Base-by-base conservation (phyloP, 1,140 invertebrate species). In the Sinella curviseta region DNA sequence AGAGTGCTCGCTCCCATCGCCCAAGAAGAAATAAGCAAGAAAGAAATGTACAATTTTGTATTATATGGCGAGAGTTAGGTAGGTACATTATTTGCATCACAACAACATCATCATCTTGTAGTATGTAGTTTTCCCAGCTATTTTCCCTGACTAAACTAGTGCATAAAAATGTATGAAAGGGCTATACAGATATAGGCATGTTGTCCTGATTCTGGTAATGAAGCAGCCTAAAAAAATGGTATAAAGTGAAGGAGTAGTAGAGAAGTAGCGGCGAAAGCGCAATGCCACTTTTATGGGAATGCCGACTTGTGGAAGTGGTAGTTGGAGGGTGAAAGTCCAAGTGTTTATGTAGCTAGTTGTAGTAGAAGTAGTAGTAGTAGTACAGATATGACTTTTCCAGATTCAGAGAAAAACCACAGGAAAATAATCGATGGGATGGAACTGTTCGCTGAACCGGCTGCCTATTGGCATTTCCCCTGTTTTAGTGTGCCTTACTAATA, bases 391-490 rank as follows among this genome's bases (percentile, higher is more conserved):
- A 48, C 39, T 48, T 48, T 48, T 48, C 39, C 20, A 8, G 39
- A 48, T 12, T 48, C 39, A 48, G 8, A 26, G 26, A 65, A 26
- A 70, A 70, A 70, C 65, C 65, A 70, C 65, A 70, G 31, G 65
- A 33, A 70, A 70, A 70, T 70, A 70, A 70, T 70, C 65, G 65
- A 65, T 65, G 57, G 57, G 14, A 70, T 70, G 31, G 65, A 70
- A 60, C 55, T 60, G 55, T 60, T 60, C 24, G 14, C n/a, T 60
- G 3, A 14, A 33, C 65, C 65, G 65, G 65, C 31, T 70, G 65
- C 65, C 65, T 70, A 33, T 8, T 70, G 57, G 57, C 57, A 60
- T 60, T 12, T 60, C 8, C 39, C 8, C 20, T 8, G 8, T 12
- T 48, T 12, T 48, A 48, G 8, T 12, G 20, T 48, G 39, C 39